Evolutionary conservation across 2,113 vertebrate genomes (phyloP), one percentile per base, ranked within the genome.

Genomic region (Saimiri boliviensis): DNA sequence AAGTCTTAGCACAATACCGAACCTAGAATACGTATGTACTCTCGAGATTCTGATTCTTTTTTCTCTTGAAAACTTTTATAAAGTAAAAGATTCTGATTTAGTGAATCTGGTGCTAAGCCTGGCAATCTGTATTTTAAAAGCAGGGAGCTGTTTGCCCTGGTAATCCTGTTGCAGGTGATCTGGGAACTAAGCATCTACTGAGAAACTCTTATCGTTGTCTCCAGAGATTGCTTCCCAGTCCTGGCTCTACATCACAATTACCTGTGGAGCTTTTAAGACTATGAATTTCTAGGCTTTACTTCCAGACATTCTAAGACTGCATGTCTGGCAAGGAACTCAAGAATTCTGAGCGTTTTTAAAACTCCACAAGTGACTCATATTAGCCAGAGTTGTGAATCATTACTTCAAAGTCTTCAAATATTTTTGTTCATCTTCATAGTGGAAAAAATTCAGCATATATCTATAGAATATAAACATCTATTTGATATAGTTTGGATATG

Each of bases 371-470:
- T 68, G 16, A 74, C 73, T 83, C 19, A 6, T 68, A 35, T 54
- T 45, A 84, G n/a, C 3, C 14, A 94, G 76, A 92, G 8, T 74
- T 52, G 79, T 71, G 14, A 81, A 94, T 63, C 32, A 35, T 40
- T 86, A 81, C 63, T 77, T 95, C 27, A 79, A 52, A 87, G 25
- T 88, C 70, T 81, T 89, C 40, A 84, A 68, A 52, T 95, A 94
- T 42, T 92, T 95, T 95, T 93, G n/a, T 63, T 27, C 35, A 90
- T 56, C 47, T 79, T n/a, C 25, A 71, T 13, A 66, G 56, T 66
- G 37, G 25, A 66, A 93, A 88, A 81, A 93, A 73, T 20, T 42
- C 37, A 89, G 21, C 10, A 21, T 47, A 0, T 83, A 58, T 56
- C 40, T 74, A 5, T 70, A 66, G 30, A 37, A 37, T 37, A 96